Evolutionary conservation across 2,888 invertebrate species (phyloP), one percentile per base, ranked within the genome.

Genomic region (Cerastoderma edule): DNA sequence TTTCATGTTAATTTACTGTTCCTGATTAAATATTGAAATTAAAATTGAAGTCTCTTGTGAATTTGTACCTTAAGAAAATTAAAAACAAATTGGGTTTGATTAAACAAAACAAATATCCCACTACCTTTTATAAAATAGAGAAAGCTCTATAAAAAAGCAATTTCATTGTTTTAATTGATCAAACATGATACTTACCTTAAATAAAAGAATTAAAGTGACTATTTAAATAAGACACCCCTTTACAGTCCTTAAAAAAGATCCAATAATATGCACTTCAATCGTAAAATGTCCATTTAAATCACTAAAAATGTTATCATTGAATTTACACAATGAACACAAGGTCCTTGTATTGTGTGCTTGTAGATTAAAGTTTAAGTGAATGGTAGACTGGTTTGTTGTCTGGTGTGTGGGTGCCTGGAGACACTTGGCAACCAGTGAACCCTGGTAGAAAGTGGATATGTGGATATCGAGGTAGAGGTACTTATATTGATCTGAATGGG

Each of bases 391-490:
- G 75, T 81, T 75, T 87, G 87, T 87, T 84, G 84, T 85, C 85
- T 54, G 75, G 71, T 54, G 74, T 77, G 46, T 72, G 75, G 85
- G 79, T 87, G 84, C 88, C 69, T 86, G 79, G 88, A 83, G 86
- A 88, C 88, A 82, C 86, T 70, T 83, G 80, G 88, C 88, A 88
- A 88, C 88, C 71, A 63, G 56, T 68, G 72, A 82, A 75, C 71
- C 60, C 71, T 70, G 67, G 69, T 53, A 60, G 79, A 85, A 83
- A 85, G 84, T 83, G 73, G 74, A 79, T 77, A 77, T 67, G 32
- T 63, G 35, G 39, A 33, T 60, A 60, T 60, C 60, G 39, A 60
- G 27, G 60, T 39, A 24, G 72, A 78, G 60, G 77, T 60, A 72
- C 75, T 72, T 78, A 78, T 82, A 82, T 82, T 75, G 82, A 82